Evolutionary conservation across 2,113 vertebrate genomes (phyloP).

Genomic region (Xiphophorus maculatus): DNA sequence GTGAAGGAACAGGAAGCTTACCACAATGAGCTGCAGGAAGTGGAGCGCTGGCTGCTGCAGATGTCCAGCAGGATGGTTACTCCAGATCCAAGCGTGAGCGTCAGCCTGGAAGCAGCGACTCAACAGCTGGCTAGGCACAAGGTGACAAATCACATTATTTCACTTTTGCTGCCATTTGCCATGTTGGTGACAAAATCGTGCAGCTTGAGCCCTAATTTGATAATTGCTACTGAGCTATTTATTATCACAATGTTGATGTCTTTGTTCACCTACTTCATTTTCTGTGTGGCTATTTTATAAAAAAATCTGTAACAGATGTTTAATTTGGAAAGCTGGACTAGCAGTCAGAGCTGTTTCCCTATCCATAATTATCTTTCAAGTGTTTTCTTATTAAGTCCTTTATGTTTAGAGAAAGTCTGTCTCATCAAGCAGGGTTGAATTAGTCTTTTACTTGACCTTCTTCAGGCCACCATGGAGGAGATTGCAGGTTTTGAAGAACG

Average conservation of each 20-base stretch:
- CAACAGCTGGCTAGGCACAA: slow-evolving; percentile 96
- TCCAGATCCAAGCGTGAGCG: slow-evolving; percentile 85
- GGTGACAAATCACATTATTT: slow-evolving; percentile 73
- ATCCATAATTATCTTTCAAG: neutral
- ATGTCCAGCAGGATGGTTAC: slow-evolving; percentile 94
- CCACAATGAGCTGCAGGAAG: slow-evolving; percentile 90
- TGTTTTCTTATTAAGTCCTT: neutral
- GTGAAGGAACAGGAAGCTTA: slow-evolving; percentile 94
- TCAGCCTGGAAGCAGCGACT: slow-evolving; percentile 89
- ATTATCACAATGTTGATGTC: neutral
- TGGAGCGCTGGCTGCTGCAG: slow-evolving; percentile 94
- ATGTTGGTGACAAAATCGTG: neutral
- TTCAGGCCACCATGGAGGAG: slow-evolving; percentile 97
- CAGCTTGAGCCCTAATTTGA: slow-evolving; percentile 1
- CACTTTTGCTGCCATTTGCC: slow-evolving; percentile 6
- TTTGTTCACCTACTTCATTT: neutral
- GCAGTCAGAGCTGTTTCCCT: neutral
- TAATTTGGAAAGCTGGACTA: neutral
- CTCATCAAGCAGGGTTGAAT: neutral
- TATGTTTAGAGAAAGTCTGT: slow-evolving; percentile 13
- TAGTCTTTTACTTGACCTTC: slow-evolving; percentile 36
- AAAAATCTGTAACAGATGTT: slow-evolving; percentile 10
- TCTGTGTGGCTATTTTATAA: neutral
- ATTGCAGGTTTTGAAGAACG: slow-evolving; percentile 94
- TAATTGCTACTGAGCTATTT: neutral